Conservation (phyloP, 2,797 vertebrate species). For the Harpagifer antarcticus region DNA sequence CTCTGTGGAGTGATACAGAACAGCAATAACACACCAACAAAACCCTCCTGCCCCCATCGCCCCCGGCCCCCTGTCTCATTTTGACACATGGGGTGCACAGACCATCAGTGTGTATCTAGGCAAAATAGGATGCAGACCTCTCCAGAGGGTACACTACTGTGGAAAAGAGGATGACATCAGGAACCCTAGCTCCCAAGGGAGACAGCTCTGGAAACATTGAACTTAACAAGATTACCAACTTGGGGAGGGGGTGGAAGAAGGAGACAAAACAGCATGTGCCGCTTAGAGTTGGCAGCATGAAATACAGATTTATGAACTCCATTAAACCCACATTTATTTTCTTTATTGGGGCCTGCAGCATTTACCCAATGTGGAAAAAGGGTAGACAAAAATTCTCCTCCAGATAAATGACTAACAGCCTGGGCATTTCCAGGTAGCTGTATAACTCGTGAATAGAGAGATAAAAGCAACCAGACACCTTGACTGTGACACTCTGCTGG, state of each 20-base stretch:
- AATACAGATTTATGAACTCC: slow-evolving; percentile 87
- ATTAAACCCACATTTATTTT: slow-evolving; percentile 85
- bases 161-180: slow-evolving; percentile 73
- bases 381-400: slow-evolving; percentile 58
- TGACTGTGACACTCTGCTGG: slow-evolving; percentile 51
- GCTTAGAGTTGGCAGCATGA: slow-evolving; percentile 81
- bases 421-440: slow-evolving; percentile 61
- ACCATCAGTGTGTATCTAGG: slow-evolving; percentile 37
- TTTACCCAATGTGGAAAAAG: slow-evolving; percentile 75
- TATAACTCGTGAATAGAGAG: slow-evolving; percentile 55
- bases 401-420: slow-evolving; percentile 80
- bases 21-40: slow-evolving; percentile 62
- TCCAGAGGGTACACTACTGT: slow-evolving; percentile 59
- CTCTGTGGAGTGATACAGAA: slow-evolving; percentile 71
- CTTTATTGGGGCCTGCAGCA: slow-evolving; percentile 83
- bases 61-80: slow-evolving; percentile 16
- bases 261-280: slow-evolving; percentile 67
- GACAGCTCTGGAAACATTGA: slow-evolving; percentile 76
- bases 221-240: slow-evolving; percentile 82
- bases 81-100: slow-evolving; percentile 33
- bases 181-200: slow-evolving; percentile 63
- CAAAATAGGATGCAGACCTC: slow-evolving; percentile 53
- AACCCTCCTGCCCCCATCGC: slow-evolving; percentile 4
- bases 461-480: slow-evolving; percentile 60
- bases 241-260: slow-evolving; percentile 50